These are phyloP conservation scores for Eidolon dupreanum DNA, from an alignment of 2,797 vertebrate genomes.

Conservation along the genomic window DNA sequence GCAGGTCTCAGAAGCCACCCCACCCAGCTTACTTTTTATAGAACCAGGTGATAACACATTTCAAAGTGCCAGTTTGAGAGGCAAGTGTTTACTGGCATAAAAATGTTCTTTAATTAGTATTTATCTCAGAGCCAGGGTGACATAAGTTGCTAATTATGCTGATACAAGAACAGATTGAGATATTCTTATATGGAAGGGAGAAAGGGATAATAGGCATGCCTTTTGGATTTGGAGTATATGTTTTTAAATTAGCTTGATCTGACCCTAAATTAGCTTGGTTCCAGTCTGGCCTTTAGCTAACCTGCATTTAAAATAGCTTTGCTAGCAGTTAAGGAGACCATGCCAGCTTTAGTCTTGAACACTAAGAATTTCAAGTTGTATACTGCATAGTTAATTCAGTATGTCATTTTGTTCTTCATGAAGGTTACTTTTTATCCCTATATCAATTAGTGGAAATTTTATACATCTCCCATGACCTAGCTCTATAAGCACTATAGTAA, in stretches of 20 bases:
- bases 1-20: not conserved
- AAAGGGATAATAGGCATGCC: not conserved
- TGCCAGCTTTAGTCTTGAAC: not conserved
- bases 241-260: slow-evolving; percentile 23
- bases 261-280: not conserved
- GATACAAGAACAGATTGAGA: slow-evolving; percentile 26
- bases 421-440: not conserved
- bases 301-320: slow-evolving; percentile 16
- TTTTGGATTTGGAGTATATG: not conserved
- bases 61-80: slow-evolving; percentile 16
- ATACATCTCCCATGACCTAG: not conserved
- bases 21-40: slow-evolving; percentile 13
- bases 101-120: slow-evolving; percentile 61
- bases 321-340: not conserved
- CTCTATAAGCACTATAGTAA: not conserved
- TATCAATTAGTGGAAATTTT: not conserved
- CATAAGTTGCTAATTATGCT: slow-evolving; percentile 50
- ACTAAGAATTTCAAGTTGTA: not conserved
- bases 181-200: not conserved
- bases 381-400: not conserved
- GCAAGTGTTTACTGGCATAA: slow-evolving; percentile 28
- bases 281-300: not conserved
- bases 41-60: slow-evolving; percentile 66
- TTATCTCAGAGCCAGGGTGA: slow-evolving; percentile 62
- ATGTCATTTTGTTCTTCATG: not conserved